Percentiles rank a stretch among this genome's conserved stretches.
These are phyloP conservation scores for Bombus impatiens DNA, from an alignment of 1,140 invertebrate genomes.

Conservation along the genomic window DNA sequence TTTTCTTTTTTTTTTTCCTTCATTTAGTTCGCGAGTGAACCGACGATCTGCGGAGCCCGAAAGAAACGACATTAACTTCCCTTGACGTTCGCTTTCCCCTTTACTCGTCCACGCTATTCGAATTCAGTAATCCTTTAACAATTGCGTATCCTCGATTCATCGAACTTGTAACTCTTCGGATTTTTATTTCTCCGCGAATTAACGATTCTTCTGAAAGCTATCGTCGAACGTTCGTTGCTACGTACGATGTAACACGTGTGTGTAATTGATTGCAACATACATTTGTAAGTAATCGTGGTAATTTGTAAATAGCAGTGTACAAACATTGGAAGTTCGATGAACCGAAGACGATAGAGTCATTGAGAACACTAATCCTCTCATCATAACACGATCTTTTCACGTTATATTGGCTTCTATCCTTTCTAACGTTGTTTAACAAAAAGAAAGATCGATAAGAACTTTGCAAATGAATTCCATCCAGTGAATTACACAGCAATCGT, in stretches of 20 bases:
- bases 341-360: constrained; percentile 4
- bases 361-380: constrained; percentile 14
- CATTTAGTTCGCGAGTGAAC: constrained; percentile 18
- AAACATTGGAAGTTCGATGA: not conserved
- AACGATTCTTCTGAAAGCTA: not conserved
- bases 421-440: not conserved
- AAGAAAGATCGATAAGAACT: not conserved
- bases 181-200: no score
- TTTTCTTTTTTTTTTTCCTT: not conserved
- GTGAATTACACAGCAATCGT: not conserved
- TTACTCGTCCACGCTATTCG: constrained; percentile 12
- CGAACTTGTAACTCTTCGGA: not conserved
- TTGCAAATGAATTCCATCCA: not conserved
- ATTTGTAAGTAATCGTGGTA: not conserved
- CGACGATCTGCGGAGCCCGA: constrained; percentile 61
- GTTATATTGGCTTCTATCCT: not conserved
- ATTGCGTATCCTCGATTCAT: constrained; percentile 1
- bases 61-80: constrained; percentile 39
- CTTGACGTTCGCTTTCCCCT: not conserved
- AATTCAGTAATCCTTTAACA: constrained; percentile 3
- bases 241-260: no score
- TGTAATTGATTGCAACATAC: no score
- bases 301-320: not conserved
- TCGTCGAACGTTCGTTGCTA: no score
- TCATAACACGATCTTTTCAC: not conserved